Evolutionary conservation across 2,888 invertebrate genomes (phyloP).

Genomic region (Parnassius smintheus): DNA sequence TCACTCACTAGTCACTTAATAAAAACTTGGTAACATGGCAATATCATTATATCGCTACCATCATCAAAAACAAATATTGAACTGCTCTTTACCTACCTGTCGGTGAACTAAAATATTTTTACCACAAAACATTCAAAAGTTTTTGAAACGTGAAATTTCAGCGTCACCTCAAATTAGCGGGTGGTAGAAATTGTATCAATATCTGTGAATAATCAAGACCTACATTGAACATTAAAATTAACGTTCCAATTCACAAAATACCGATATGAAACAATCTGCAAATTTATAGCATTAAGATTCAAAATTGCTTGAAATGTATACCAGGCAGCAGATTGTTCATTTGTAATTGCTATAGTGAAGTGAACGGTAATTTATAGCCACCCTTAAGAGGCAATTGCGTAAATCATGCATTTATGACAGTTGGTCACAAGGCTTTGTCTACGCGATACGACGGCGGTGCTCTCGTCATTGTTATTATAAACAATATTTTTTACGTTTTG

Average conservation of each 20-base stretch:
- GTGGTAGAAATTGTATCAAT: constrained; percentile 71
- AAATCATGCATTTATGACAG: constrained; percentile 80
- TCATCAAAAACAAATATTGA: not conserved
- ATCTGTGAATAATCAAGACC: constrained; percentile 73
- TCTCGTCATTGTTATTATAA: constrained; percentile 58
- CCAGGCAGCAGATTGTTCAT: constrained; percentile 32
- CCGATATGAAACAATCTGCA: constrained; percentile 25
- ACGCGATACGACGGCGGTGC: constrained; percentile 54
- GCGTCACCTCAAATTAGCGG: constrained; percentile 72
- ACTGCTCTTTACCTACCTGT: not conserved
- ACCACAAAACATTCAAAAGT: constrained; percentile 14
- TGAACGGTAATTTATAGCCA: constrained; percentile 75
- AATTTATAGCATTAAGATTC: constrained; percentile 36
- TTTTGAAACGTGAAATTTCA: constrained; percentile 43
- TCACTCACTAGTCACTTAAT: too few relatives aligned
- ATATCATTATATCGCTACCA: too few relatives aligned
- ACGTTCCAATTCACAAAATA: constrained; percentile 6
- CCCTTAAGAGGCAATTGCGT: constrained; percentile 75
- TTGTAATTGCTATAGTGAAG: constrained; percentile 57
- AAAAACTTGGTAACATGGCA: too few relatives aligned
- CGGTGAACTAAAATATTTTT: not conserved
- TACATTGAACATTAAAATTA: constrained; percentile 37
- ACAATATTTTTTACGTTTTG: constrained; percentile 50
- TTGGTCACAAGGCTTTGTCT: constrained; percentile 65
- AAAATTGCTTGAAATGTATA: constrained; percentile 32